phyloP scores from a whole-genome alignment of 2,797 vertebrate genomes.

The Xenentodon cancila region DNA sequence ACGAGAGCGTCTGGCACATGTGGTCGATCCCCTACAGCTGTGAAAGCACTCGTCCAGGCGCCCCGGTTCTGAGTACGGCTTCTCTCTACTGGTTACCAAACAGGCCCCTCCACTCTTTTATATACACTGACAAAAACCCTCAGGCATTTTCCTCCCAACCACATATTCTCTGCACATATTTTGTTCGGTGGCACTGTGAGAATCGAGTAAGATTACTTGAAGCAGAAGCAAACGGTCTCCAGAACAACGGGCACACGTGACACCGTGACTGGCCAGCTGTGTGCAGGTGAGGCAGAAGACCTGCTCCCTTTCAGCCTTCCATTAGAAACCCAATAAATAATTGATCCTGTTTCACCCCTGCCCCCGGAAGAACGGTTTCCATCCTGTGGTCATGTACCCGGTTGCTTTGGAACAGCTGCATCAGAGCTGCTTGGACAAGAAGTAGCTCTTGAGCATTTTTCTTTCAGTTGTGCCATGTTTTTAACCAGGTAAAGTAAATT shows the following conservation, averaged over 20 bases:
- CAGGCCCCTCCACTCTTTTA: constrained; percentile 5
- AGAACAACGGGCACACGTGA: no score
- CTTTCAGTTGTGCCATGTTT: no score
- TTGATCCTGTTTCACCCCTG: not conserved
- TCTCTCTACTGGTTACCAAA: constrained; percentile 16
- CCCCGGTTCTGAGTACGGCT: constrained; percentile 13
- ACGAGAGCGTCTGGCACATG: constrained; percentile 6
- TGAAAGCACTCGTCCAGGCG: constrained; percentile 37
- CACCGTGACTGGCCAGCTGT: no score
- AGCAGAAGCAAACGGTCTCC: no score
- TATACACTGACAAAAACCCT: constrained; percentile 29
- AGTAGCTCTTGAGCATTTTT: not conserved
- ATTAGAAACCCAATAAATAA: not conserved
- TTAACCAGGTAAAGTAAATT: no score
- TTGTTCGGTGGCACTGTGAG: no score
- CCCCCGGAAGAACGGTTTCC: not conserved
- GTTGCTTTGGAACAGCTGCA: not conserved
- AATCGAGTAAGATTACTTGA: no score
- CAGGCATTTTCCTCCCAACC: not conserved
- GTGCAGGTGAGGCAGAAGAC: no score
- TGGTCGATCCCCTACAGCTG: constrained; percentile 36
- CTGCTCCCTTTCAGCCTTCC: no score
- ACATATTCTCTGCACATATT: not conserved
- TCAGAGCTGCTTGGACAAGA: not conserved
- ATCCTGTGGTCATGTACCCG: not conserved